phyloP scores from a whole-genome alignment of 2,797 vertebrate genomes.

The Microcaecilia unicolor region DNA sequence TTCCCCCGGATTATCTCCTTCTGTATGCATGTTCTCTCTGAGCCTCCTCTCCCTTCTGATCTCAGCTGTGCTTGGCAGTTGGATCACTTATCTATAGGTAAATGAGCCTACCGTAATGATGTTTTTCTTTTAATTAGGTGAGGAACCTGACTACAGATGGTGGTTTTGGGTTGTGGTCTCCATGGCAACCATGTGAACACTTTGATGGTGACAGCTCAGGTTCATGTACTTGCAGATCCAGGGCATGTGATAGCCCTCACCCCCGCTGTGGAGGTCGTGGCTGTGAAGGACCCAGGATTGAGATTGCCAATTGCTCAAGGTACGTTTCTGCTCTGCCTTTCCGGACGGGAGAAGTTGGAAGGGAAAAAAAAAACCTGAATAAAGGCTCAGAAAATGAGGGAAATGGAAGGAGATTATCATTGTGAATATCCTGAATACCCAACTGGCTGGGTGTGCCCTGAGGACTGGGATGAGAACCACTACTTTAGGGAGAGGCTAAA shows the following conservation, averaged over 20 bases:
- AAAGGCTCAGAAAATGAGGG: too few relatives aligned
- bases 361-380: too few relatives aligned
- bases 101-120: slow-evolving; percentile 17
- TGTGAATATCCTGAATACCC: too few relatives aligned
- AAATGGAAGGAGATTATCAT: too few relatives aligned
- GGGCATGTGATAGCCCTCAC: slow-evolving; percentile 77
- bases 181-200: slow-evolving; percentile 89
- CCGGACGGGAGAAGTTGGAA: not conserved
- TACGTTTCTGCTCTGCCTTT: slow-evolving; percentile 20
- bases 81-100: slow-evolving; percentile 16
- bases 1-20: too few relatives aligned
- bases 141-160: slow-evolving; percentile 83
- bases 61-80: slow-evolving; percentile 15
- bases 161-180: slow-evolving; percentile 76
- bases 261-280: slow-evolving; percentile 79
- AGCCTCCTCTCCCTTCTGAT: too few relatives aligned
- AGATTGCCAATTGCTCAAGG: slow-evolving; percentile 96
- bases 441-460: too few relatives aligned
- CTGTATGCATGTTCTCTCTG: slow-evolving; percentile 22
- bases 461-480: too few relatives aligned
- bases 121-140: slow-evolving; percentile 56
- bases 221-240: slow-evolving; percentile 81
- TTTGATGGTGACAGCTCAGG: slow-evolving; percentile 80
- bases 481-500: too few relatives aligned
- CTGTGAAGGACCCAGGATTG: slow-evolving; percentile 80